Evolutionary conservation across 35 echinoderm and acorn worm species (phyloP), one percentile per base, ranked within the genome.

Genomic region (Apostichopus californicus): DNA sequence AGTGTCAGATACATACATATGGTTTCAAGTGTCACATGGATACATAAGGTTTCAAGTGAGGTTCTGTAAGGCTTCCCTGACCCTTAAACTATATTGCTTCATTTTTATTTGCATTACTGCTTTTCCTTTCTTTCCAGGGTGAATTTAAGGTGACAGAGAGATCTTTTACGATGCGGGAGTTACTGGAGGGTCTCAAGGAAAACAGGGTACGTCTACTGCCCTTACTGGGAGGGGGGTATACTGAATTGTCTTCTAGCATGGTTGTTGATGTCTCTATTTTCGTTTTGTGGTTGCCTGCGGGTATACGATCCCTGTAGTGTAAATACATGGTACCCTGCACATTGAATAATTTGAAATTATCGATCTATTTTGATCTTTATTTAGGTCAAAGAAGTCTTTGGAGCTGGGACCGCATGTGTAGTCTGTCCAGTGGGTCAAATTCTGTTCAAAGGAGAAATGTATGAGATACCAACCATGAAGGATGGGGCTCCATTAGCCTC

Each of bases 361-460:
- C 28, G 2, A 34, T 34, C 28, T 34, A 34, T 2, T 34, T 34
- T 34, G 28, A 12, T 60, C 58, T 60, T 60, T 60, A 60, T 60
- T 60, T 80, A 99, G 97, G 83, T 99, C 9, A 68, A 93, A 56
- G 97, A 99, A 79, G 83, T 99, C 20, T 99, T 99, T 90, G 97
- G 97, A 63, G 97, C 97, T 5, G 97, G 97, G 15, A 99, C 97
- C 57, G 97, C 97, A 4, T 99, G 97, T 90, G 97, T 99, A 6
- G 97, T 99, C 26, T 99, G 97, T 79, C 97, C 97, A 14, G 91
- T 99, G 18, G 93, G 91, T 11, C 90, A 89, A 46, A 90, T 99
- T 22, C 89, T 99, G 5, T 99, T 94, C 91, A 94, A 96, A 60
- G 97, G 81, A 22, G 91, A 92, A 71, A 92, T 85, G 77, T 56